phyloP scores from a whole-genome alignment of 2,888 invertebrate genomes.

The Drosophila robusta region DNA sequence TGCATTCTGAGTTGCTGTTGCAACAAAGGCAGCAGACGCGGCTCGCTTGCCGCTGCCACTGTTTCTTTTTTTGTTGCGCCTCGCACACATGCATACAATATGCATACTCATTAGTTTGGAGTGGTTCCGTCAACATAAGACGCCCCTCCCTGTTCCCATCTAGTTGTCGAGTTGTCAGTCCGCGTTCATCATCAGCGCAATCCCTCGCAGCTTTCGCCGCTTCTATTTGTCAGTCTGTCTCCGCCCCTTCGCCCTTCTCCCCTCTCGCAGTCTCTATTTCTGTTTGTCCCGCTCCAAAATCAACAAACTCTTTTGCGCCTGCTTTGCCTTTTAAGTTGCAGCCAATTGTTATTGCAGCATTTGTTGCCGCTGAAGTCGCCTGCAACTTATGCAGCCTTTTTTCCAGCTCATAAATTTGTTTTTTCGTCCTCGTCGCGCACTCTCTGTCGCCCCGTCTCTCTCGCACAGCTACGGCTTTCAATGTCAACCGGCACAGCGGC shows the following conservation, averaged over 20 bases:
- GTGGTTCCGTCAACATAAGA: constrained; percentile 79
- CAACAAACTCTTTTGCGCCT: constrained; percentile 64
- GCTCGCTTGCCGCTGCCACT: constrained; percentile 12
- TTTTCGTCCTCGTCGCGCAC: constrained; percentile 15
- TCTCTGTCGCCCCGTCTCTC: background rate
- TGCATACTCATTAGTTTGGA: constrained; percentile 83
- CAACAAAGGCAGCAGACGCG: constrained; percentile 60
- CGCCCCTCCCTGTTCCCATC: constrained; percentile 10
- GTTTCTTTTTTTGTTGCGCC: constrained; percentile 3
- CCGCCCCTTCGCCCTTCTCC: background rate
- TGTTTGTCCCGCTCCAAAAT: constrained; percentile 41
- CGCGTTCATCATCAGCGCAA: constrained; percentile 42
- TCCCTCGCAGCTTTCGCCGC: constrained; percentile 27
- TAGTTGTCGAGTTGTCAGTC: constrained; percentile 50
- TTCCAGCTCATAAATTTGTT: constrained; percentile 80
- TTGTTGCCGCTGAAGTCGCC: constrained; percentile 27
- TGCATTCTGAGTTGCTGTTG: constrained; percentile 62
- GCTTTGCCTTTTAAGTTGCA: constrained; percentile 69
- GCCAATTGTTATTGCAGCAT: constrained; percentile 76
- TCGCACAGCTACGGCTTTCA: constrained; percentile 54
- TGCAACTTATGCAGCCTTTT: constrained; percentile 54
- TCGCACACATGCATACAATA: constrained; percentile 74
- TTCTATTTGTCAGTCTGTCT: constrained; percentile 47
- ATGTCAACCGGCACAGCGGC: constrained; percentile 74
- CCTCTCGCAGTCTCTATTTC: constrained; percentile 6